Evolutionary conservation across 2,888 invertebrate species (phyloP), one percentile per base, ranked within the genome.

Genomic region (Pheosia gnoma): DNA sequence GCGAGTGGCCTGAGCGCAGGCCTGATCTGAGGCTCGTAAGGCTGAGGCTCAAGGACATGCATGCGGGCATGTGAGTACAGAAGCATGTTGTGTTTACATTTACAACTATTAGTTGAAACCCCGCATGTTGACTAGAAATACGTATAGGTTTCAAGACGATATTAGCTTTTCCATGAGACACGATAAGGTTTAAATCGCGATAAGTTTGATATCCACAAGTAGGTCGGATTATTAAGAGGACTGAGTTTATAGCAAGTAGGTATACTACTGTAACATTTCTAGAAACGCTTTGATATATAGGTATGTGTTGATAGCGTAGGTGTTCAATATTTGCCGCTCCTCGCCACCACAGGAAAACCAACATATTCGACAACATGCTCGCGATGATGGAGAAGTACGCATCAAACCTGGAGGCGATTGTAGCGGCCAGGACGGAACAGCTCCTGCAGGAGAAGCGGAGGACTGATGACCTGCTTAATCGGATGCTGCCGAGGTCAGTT

Each of bases 321-420:
- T 25, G 2, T 25, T 36, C 52, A 10, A 6, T 52, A 0, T 7
- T 36, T 25, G 4, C 5, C 47, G n/a, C 0, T 47, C 1, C n/a
- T 47, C 47, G 5, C 47, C 4, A 65, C 37, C 43, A 0, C 77
- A 96, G 96, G 87, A 97, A 97, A 86, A 95, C 97, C 3, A 97
- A 97, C 77, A 97, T 97, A 71, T 97, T 97, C 80, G 98, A 98
- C 89, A 97, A 98, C 80, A 98, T 98, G 97, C 89, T 98, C 67
- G 95, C 96, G 0, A 97, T 98, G 85, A 98, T 98, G 98, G 98
- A 98, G 86, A 97, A 97, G 82, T 98, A 98, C 81, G 97, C 98
- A 0, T 96, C 96, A 53, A 97, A 98, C 86, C 86, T 98, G 66
- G 98, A 98, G 82, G 96, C 96, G 0, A 89, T 97, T 53, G 97